A percentile compares a stretch with the other conserved stretches of the same genome.
Evolutionary conservation across 2,797 vertebrate genomes (phyloP).

Genomic region (Gymnodraco acuticeps): DNA sequence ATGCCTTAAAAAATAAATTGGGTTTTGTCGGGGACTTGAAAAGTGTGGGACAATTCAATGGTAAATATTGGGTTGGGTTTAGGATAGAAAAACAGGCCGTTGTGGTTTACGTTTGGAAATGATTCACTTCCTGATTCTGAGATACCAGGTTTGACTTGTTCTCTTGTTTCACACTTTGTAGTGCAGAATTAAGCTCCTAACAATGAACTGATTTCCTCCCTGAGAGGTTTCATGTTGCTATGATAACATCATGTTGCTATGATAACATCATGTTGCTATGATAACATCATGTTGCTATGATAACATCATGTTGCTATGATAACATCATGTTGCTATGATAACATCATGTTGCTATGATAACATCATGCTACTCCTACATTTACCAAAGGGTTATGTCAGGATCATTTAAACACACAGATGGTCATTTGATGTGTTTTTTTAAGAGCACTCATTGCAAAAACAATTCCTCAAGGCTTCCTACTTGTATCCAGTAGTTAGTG

Average conservation of each 20-base stretch:
- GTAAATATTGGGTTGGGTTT: too few relatives aligned
- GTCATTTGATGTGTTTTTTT: background rate
- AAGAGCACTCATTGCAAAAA: too few relatives aligned
- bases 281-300: too few relatives aligned
- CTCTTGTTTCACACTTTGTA: background rate
- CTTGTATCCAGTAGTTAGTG: background rate
- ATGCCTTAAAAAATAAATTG: too few relatives aligned
- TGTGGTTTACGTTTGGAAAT: background rate
- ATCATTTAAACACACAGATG: background rate
- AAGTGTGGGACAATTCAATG: too few relatives aligned
- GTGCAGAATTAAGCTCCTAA: background rate
- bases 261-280: too few relatives aligned
- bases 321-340: background rate
- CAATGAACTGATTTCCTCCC: background rate
- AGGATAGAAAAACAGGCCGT: background rate
- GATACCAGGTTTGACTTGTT: background rate
- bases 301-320: background rate
- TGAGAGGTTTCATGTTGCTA: background rate
- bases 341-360: too few relatives aligned
- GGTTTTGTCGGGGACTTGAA: too few relatives aligned
- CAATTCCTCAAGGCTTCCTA: too few relatives aligned
- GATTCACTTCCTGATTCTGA: background rate
- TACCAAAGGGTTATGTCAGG: background rate
- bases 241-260: too few relatives aligned
- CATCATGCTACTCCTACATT: background rate